These are phyloP conservation scores for Ophraella communa DNA, from an alignment of 2,888 invertebrate genomes.

Conservation along the genomic window DNA sequence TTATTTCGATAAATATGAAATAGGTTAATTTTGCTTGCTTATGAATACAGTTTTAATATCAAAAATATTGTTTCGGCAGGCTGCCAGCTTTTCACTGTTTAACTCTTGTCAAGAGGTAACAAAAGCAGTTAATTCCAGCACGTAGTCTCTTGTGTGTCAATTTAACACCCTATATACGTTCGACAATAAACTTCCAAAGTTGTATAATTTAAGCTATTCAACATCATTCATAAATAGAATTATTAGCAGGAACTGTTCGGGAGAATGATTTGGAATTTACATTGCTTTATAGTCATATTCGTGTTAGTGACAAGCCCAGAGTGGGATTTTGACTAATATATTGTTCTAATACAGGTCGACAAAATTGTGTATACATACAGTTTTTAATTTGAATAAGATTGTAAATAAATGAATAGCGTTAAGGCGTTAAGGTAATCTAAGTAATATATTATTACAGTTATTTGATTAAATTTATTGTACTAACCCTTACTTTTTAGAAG, in stretches of 20 bases:
- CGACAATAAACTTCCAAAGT: conserved; percentile 27
- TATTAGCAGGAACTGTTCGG: conserved; percentile 38
- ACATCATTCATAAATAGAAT: conserved; percentile 39
- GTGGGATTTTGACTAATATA: not conserved
- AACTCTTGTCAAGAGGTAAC: conserved; percentile 14
- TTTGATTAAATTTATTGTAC: too few species aligned
- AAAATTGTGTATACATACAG: too few species aligned
- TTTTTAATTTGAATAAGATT: too few species aligned
- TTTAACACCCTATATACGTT: conserved; percentile 20
- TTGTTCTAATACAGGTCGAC: too few species aligned
- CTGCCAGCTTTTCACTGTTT: not conserved
- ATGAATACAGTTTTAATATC: not conserved
- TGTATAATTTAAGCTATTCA: conserved; percentile 27
- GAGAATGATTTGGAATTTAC: conserved; percentile 10
- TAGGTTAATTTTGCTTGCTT: too few species aligned
- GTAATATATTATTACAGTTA: too few species aligned
- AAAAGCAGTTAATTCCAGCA: conserved; percentile 27
- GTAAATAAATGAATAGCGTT: too few species aligned
- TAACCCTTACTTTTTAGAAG: too few species aligned
- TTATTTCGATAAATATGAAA: too few species aligned
- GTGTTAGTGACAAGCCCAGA: not conserved
- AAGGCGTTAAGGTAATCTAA: too few species aligned
- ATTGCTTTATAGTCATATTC: conserved; percentile 11
- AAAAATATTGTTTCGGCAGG: not conserved
- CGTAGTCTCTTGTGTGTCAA: conserved; percentile 21